Evolutionary conservation across 1,140 invertebrate species (phyloP), one percentile per base, ranked within the genome.

Genomic region (Zaprionus kolodkinae): DNA sequence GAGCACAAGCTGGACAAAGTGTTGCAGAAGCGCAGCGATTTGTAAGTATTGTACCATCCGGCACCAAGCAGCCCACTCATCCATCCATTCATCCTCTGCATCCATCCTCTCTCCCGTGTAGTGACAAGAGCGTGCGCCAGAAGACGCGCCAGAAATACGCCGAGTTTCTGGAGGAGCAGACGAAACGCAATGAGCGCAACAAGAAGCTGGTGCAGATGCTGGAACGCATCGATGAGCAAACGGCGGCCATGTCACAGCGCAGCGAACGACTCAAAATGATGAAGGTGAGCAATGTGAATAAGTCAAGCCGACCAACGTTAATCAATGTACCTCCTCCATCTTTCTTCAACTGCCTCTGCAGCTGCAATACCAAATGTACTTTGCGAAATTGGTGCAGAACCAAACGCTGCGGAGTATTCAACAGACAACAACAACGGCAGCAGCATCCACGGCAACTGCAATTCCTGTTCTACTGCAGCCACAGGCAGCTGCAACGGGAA

Each of bases 161-260:
- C 54, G 93, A 93, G 33, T 95, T 95, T 87, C 83, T 95, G 57
- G 94, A 95, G 70, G 94, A 95, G 80, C 94, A 95, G 74, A 91
- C 91, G 54, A 85, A 91, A 15, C 93, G 94, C 60, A 94, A 95
- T 66, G 94, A 95, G 75, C 93, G 95, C 21, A 95, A 95, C 87
- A 93, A 94, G 66, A 93, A 93, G 78, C 92, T 95, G 52, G 91
- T 95, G 15, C 92, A 93, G 45, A 93, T 93, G 61, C 87, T 95
- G 64, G 94, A 95, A 75, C 93, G 93, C 40, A 93, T 95, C 30
- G 94, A 95, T 83, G 93, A 92, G 54, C 93, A 94, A 72, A 93
- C 95, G 25, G 91, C 93, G 7, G 89, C 93, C 55, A 93, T 95
- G 84, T 93, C 93, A 38, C 94, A 94, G 2, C 95, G 95, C 92